Conservation (phyloP, 2,888 invertebrate species). For the Sesamia inferens region DNA sequence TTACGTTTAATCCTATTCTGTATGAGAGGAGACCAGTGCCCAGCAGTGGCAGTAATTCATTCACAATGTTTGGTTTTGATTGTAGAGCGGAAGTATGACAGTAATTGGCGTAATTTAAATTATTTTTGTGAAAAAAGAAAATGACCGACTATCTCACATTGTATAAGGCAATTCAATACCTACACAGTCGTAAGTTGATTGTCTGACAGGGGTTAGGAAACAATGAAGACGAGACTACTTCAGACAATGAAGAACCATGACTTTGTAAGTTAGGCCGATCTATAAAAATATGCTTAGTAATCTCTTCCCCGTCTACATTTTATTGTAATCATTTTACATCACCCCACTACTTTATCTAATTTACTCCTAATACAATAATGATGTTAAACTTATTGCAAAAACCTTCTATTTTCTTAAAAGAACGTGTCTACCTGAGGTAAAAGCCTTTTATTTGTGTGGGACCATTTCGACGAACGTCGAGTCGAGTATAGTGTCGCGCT, state of each 20-base stretch:
- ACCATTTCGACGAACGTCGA: background rate
- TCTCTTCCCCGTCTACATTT: background rate
- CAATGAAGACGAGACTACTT: background rate
- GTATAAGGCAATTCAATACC: background rate
- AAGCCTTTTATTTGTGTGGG: constrained; percentile 15
- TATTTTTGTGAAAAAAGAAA: too few species aligned
- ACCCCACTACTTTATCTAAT: background rate
- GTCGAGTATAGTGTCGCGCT: background rate
- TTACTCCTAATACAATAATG: background rate
- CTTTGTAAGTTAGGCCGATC: background rate
- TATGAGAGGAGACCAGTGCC: too few species aligned
- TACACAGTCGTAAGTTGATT: background rate
- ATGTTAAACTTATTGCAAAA: constrained; percentile 1
- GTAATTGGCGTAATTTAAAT: too few species aligned
- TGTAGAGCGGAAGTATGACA: too few species aligned
- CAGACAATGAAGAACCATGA: background rate
- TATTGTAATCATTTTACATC: background rate
- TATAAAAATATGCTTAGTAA: background rate
- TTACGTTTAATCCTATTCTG: too few species aligned
- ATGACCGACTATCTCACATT: too few species aligned
- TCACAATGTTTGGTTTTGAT: too few species aligned
- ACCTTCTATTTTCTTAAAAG: background rate
- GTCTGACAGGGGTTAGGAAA: background rate
- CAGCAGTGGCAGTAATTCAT: too few species aligned
- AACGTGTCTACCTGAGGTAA: background rate